phyloP scores from a whole-genome alignment of 2,797 vertebrate genomes.

The Cuniculus paca region DNA sequence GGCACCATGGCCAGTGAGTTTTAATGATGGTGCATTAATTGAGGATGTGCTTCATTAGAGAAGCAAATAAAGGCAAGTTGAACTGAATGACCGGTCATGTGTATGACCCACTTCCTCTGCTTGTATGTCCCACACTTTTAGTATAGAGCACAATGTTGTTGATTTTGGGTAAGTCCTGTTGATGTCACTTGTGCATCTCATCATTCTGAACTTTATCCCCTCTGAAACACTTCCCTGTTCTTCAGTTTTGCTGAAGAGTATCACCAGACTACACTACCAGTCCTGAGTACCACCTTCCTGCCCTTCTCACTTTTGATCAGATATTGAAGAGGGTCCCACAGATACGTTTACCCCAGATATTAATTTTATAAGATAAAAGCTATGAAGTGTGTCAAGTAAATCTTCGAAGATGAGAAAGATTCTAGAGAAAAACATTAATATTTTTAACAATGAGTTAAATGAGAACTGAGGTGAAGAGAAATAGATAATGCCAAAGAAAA shows the following conservation, averaged over 20 bases:
- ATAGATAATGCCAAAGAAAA: neutral
- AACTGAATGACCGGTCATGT: too few species aligned
- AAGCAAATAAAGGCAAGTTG: too few species aligned
- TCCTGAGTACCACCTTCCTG: too few species aligned
- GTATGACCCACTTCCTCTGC: neutral
- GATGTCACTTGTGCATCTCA: neutral
- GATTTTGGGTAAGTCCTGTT: neutral
- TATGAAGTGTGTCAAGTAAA: neutral
- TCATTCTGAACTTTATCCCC: neutral
- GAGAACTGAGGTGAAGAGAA: neutral
- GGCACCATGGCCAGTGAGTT: neutral
- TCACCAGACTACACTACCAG: too few species aligned
- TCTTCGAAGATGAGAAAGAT: neutral
- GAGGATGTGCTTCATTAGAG: neutral
- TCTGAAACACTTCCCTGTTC: neutral
- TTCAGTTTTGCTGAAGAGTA: neutral
- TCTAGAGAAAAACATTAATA: neutral
- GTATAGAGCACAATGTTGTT: neutral
- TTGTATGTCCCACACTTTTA: fast-evolving
- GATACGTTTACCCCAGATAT: neutral
- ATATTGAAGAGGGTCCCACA: neutral
- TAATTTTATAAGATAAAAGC: neutral
- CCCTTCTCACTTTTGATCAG: neutral
- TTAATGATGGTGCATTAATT: too few species aligned
- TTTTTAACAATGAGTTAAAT: neutral